Base-by-base conservation (phyloP, 2,797 vertebrate species). In the Ptychadena robeensis region DNA sequence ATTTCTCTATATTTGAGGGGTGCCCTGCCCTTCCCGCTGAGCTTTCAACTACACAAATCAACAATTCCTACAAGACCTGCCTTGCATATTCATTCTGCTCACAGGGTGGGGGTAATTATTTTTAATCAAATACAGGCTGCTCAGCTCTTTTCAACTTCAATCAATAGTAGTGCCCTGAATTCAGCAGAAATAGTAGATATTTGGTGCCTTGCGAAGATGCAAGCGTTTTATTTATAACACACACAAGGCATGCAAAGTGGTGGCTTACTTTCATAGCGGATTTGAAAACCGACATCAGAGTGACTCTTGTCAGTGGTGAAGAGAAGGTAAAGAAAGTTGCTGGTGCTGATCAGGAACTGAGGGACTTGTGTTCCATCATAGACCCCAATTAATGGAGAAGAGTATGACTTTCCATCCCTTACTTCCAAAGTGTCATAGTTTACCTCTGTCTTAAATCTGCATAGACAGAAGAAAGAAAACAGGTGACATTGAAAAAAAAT, bases 301-400 rank as follows among this genome's bases (percentile, higher is more conserved):
- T 99, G 98, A 88, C 98, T 99, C 90, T 99, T 99, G 93, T 99
- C 98, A 0, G 98, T 98, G 32, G 96, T 97, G 91, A 99, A 99
- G 71, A 98, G 95, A 9, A 99, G 95, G 86, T 92, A 98, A 77
- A 99, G 91, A 89, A 95, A 97, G 93, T 95, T 99, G 90, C 97
- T 98, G 90, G 97, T 99, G 92, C 98, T 99, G 91, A 99, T 98
- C 86, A 99, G 96, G 90, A 99, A 99, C 94, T 98, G 98, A 5
- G 98, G 98, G 64, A 99, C 98, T 90, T 99, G 98, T 14, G 98
- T 99, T 27, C 98, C 98, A 3, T 99, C 97, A 82, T 98, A 99
- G 84, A 97, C 95, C 1, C 98, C 98, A 37, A 99, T 98, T 68
- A 99, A 86, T 0, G 96, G 94, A 0, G 98, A 98, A 0, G 98